phyloP scores from a whole-genome alignment of 1,140 invertebrate genomes.

The Caenorhabditis inopinata region DNA sequence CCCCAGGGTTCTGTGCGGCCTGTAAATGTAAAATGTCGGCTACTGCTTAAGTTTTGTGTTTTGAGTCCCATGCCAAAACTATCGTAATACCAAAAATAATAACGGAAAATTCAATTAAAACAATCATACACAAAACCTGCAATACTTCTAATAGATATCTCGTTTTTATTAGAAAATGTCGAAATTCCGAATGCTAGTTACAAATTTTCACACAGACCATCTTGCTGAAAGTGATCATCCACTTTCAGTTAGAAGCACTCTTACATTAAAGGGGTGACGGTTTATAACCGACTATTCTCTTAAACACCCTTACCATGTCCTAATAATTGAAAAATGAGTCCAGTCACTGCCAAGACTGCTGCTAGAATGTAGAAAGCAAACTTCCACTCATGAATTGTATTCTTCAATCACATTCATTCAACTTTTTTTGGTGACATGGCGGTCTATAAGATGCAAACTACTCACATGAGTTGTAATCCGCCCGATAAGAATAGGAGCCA shows the following conservation, averaged over 20 bases:
- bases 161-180: too few species aligned
- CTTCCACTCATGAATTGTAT: conserved; percentile 38
- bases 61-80: background rate
- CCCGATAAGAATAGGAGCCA: conserved; percentile 44
- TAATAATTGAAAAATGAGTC: conserved; percentile 45
- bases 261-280: too few species aligned
- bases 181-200: too few species aligned
- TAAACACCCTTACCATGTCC: conserved; percentile 41
- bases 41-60: background rate
- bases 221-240: too few species aligned
- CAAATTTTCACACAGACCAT: too few species aligned
- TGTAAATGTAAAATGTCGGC: background rate
- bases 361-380: conserved; percentile 44
- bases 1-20: conserved; percentile 38
- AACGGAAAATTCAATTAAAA: background rate
- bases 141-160: too few species aligned
- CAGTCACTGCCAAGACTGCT: conserved; percentile 25
- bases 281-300: too few species aligned
- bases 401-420: background rate
- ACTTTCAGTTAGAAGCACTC: too few species aligned
- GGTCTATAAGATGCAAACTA: background rate
- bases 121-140: too few species aligned
- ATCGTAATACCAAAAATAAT: too few species aligned
- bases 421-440: background rate
- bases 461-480: conserved; percentile 29